Evolutionary conservation across 2,888 invertebrate species (phyloP), one percentile per base, ranked within the genome.

Genomic region (Bellardia pandia): DNA sequence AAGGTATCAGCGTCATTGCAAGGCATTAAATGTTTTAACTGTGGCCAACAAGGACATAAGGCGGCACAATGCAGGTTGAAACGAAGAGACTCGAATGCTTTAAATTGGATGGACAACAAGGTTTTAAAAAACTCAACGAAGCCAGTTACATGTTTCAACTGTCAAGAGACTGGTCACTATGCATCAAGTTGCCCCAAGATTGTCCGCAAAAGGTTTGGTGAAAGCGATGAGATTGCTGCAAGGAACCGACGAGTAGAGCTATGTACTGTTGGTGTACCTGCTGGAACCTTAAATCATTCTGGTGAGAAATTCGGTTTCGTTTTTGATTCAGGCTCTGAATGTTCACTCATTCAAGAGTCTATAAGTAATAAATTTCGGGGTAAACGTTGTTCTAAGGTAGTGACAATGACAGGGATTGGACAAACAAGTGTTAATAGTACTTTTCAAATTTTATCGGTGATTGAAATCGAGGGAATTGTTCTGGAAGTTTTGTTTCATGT

Each of bases 41-140:
- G 58, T 58, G 58, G 58, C 58, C 58, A 58, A 58, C 58, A 58
- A 58, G 58, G 58, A 58, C 58, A 58, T 58, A 58, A 58, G 58
- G 58, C 58, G 58, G 30, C 58, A 58, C 58, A 58, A 58, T 58
- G 58, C 58, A 58, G 58, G 51, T 51, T 14, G 13, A 51, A 51
- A 51, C 9, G 14, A 51, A 51, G 14, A 51, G 42, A 42, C 42
- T 42, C 42, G 9, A 42, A 53, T 53, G 53, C 53, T 53, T 53
- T 53, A 13, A 53, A 53, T 53, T 53, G 53, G 53, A n/a, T 53
- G 53, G n/a, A 53, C 53, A 53, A 53, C 53, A 53, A 53, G 53
- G 53, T 11, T 53, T 53, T 53, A 53, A 42, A 42, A 42, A 42
- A 42, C 42, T 42, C 42, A 42, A 42, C 42, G 9, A 42, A 42